These are phyloP conservation scores for Caiman crocodilus DNA, from an alignment of 2,797 vertebrate species.

Conservation along the genomic window DNA sequence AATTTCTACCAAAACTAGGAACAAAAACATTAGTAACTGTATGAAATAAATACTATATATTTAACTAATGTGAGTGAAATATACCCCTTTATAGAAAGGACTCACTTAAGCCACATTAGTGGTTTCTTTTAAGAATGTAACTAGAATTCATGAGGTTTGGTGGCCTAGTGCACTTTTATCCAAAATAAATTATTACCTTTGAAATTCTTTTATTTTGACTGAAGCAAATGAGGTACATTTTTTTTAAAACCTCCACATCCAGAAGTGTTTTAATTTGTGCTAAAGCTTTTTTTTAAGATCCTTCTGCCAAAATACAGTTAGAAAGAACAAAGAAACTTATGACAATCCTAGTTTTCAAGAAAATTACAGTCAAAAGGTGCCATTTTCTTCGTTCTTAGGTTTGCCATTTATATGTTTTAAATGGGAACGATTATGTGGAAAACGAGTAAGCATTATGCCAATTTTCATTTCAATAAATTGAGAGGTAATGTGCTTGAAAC, in stretches of 20 bases:
- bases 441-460: not conserved
- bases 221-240: not conserved
- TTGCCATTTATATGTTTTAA: not conserved
- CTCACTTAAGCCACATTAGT: not conserved
- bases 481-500: not conserved
- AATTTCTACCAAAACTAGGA: not conserved
- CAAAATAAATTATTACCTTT: not conserved
- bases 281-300: not conserved
- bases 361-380: not conserved
- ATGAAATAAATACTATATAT: not conserved
- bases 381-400: not conserved
- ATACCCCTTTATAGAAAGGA: not conserved
- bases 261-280: not conserved
- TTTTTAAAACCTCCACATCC: not conserved
- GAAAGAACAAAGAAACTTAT: not conserved
- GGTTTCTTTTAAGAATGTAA: not conserved
- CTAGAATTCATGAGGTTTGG: not conserved
- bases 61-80: not conserved
- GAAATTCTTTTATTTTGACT: not conserved
- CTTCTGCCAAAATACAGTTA: not conserved
- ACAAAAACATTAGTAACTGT: not conserved
- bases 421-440: not conserved
- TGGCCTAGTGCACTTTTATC: not conserved
- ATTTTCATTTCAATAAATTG: conserved; percentile 24
- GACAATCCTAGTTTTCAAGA: not conserved